A percentile compares a stretch with the other conserved stretches of the same genome.
phyloP scores from a whole-genome alignment of 2,797 vertebrate genomes.

The Etheostoma perlongum region DNA sequence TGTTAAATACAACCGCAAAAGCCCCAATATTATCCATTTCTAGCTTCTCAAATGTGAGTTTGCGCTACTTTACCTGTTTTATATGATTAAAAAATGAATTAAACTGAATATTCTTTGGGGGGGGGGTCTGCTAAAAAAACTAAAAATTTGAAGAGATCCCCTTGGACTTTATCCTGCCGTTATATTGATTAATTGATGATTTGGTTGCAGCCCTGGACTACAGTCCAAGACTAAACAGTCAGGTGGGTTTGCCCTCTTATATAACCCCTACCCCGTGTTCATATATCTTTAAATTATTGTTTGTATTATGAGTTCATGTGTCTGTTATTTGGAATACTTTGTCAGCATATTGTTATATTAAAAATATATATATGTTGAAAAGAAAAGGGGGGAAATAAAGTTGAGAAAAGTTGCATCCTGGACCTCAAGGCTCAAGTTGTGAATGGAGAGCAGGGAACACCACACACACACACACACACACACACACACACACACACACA shows the following conservation, averaged over 20 bases:
- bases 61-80: not conserved
- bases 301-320: not conserved
- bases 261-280: not conserved
- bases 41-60: not conserved
- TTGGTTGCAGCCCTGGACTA: no score
- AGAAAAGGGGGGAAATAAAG: accelerated
- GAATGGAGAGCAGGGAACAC: slow-evolving; percentile 71
- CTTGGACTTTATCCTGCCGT: not conserved
- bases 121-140: not conserved
- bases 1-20: not conserved
- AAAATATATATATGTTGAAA: not conserved
- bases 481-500: no score
- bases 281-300: not conserved
- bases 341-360: not conserved
- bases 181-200: not conserved
- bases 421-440: slow-evolving; percentile 70
- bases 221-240: not conserved
- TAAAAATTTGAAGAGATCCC: not conserved
- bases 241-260: not conserved
- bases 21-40: not conserved
- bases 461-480: not conserved
- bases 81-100: not conserved
- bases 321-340: not conserved
- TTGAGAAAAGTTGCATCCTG: slow-evolving; percentile 50
- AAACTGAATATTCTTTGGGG: not conserved